Evolutionary conservation across 1,140 invertebrate species (phyloP).

Genomic region (Dryas iulia): DNA sequence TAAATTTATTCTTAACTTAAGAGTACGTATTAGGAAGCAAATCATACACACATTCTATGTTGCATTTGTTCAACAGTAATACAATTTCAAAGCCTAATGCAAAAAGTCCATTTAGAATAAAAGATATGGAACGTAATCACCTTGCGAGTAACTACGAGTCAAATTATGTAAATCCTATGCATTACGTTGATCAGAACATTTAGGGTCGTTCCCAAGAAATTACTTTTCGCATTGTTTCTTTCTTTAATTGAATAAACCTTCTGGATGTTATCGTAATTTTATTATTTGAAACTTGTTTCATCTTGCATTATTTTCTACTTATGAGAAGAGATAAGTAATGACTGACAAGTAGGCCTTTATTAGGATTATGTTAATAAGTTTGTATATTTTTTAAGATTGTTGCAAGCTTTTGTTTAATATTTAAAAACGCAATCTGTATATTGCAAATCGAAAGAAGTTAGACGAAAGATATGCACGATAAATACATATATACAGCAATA

Average conservation of each 20-base stretch:
- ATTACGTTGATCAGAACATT: neutral
- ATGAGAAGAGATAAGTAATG: neutral
- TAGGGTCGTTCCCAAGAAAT: neutral
- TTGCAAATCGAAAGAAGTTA: too few relatives aligned
- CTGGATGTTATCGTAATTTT: neutral
- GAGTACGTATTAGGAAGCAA: neutral
- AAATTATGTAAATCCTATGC: constrained; percentile 3
- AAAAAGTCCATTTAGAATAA: neutral
- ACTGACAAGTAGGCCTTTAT: too few relatives aligned
- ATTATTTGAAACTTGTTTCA: neutral
- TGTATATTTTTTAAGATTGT: too few relatives aligned
- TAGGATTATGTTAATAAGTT: too few relatives aligned
- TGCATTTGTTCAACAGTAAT: neutral
- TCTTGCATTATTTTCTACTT: neutral
- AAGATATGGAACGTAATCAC: neutral
- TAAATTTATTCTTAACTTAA: neutral
- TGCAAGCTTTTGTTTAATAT: too few relatives aligned
- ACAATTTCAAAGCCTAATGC: neutral
- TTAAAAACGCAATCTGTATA: too few relatives aligned
- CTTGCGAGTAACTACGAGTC: neutral
- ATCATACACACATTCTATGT: neutral
- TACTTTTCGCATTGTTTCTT: neutral
- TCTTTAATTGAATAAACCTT: neutral
- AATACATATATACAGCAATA: too few relatives aligned
- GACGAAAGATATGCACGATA: too few relatives aligned